phyloP scores from a whole-genome alignment of 2,888 invertebrate genomes.

The Meloe dianella region DNA sequence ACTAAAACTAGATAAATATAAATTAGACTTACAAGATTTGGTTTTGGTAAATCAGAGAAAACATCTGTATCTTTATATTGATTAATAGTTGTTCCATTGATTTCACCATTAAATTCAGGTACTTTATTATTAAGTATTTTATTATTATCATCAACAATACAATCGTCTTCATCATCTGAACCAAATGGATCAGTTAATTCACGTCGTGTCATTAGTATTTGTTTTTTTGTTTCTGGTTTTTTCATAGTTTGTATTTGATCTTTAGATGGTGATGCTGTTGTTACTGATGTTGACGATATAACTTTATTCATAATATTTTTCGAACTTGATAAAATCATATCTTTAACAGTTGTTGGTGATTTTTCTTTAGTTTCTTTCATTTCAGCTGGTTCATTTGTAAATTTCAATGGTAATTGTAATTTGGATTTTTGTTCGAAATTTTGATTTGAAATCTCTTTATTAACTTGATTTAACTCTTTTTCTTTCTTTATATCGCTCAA shows the following conservation, averaged over 20 bases:
- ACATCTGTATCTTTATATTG: slow-evolving; percentile 39
- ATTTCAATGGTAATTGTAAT: slow-evolving; percentile 52
- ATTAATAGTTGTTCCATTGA: slow-evolving; percentile 35
- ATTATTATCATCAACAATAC: slow-evolving; percentile 36
- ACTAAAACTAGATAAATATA: too few relatives aligned
- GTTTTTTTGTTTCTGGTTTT: slow-evolving; percentile 50
- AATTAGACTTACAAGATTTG: slow-evolving; percentile 52
- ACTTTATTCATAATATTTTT: slow-evolving; percentile 72
- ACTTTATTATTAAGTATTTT: slow-evolving; percentile 38
- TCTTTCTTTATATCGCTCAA: slow-evolving; percentile 28
- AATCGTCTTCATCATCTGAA: slow-evolving; percentile 70
- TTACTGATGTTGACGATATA: slow-evolving; percentile 63
- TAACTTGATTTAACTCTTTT: slow-evolving; percentile 47
- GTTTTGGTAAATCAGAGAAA: slow-evolving; percentile 53
- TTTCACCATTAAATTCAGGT: slow-evolving; percentile 46
- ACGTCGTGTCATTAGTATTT: slow-evolving; percentile 78
- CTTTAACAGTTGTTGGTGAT: slow-evolving; percentile 71
- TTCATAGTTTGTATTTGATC: slow-evolving; percentile 63
- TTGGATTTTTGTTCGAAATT: slow-evolving; percentile 46
- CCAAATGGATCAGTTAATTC: slow-evolving; percentile 90
- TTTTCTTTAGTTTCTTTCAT: slow-evolving; percentile 58
- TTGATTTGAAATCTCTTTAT: slow-evolving; percentile 37
- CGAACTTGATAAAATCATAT: slow-evolving; percentile 72
- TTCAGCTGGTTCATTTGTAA: slow-evolving; percentile 50
- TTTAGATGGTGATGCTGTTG: slow-evolving; percentile 56